Evolutionary conservation across 2,113 vertebrate genomes (phyloP).

Genomic region (Crotalus helleri): DNA sequence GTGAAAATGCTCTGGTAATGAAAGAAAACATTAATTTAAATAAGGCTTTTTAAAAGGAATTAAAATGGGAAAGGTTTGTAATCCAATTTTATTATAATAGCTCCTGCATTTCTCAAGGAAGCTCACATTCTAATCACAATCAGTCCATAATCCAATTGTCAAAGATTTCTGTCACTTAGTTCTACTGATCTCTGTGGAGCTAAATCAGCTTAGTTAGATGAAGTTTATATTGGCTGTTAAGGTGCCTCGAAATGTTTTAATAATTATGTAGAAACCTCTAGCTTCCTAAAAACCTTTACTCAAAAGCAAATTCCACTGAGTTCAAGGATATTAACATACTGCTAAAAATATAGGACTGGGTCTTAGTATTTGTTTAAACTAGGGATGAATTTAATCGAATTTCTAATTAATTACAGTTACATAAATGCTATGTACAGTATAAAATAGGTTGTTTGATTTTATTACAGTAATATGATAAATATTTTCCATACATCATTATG

Average conservation of each 20-base stretch:
- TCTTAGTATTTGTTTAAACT: background rate
- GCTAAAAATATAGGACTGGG: background rate
- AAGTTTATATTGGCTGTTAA: background rate
- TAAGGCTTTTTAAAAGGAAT: background rate
- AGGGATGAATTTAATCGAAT: background rate
- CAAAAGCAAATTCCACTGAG: background rate
- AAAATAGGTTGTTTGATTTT: background rate
- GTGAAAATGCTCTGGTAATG: background rate
- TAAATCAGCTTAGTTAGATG: conserved; percentile 5
- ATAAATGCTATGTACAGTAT: background rate
- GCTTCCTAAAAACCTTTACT: background rate
- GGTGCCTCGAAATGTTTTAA: background rate
- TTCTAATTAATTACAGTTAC: background rate
- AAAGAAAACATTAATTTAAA: background rate
- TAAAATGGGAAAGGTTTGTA: background rate
- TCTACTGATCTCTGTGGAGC: background rate
- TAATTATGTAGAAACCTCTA: background rate
- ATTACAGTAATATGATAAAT: background rate
- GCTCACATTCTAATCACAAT: background rate
- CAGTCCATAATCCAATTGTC: background rate
- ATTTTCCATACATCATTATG: background rate
- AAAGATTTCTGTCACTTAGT: background rate
- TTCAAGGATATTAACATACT: background rate
- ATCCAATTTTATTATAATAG: background rate
- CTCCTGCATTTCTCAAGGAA: background rate